Evolutionary conservation across 1,140 invertebrate genomes (phyloP).

Genomic region (Magallana angulata): DNA sequence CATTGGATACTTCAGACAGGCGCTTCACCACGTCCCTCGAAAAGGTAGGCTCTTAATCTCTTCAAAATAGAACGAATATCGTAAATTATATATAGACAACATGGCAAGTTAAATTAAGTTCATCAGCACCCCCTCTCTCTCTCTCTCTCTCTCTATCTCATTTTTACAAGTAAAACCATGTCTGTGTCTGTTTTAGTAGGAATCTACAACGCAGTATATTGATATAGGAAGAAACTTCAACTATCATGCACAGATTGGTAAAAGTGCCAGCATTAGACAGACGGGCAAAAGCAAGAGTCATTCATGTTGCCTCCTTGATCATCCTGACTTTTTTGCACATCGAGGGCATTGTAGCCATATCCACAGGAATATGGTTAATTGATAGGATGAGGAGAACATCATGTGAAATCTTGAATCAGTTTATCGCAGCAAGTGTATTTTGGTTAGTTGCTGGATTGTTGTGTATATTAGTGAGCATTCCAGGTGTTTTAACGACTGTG

Average conservation of each 20-base stretch:
- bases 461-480: conserved; percentile 7
- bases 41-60: too few species aligned
- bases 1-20: too few species aligned
- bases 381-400: not conserved
- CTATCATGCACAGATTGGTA: not conserved
- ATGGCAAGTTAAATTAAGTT: too few species aligned
- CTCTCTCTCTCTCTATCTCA: too few species aligned
- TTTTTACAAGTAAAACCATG: too few species aligned
- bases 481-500: not conserved
- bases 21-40: too few species aligned
- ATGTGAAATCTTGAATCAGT: not conserved
- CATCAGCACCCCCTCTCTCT: too few species aligned
- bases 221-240: not conserved
- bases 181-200: too few species aligned
- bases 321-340: conserved; percentile 4
- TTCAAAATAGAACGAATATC: too few species aligned
- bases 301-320: not conserved
- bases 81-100: too few species aligned
- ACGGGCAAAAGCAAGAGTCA: not conserved
- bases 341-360: not conserved
- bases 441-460: not conserved
- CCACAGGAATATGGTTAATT: not conserved
- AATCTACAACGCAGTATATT: too few species aligned
- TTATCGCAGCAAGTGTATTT: conserved; percentile 4
- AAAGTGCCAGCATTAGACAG: not conserved